These are phyloP conservation scores for Synanceia verrucosa DNA, from an alignment of 2,797 vertebrate genomes.

Conservation along the genomic window DNA sequence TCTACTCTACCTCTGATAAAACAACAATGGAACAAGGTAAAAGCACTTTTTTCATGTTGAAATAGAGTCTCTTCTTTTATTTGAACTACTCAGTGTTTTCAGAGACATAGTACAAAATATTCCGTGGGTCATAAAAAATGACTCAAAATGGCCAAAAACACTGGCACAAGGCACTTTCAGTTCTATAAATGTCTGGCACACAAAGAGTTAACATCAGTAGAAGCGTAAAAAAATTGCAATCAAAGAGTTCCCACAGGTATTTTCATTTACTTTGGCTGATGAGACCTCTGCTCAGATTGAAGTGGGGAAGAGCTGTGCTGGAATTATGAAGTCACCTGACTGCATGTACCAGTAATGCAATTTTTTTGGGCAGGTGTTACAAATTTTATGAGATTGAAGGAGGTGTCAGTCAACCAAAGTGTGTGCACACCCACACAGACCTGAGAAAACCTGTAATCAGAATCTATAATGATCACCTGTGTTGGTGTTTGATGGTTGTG, in stretches of 20 bases:
- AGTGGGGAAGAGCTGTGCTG: neutral
- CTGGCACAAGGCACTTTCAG: too few species aligned
- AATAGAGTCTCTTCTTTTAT: too few species aligned
- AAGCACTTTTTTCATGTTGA: too few species aligned
- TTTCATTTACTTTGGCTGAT: neutral
- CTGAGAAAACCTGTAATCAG: constrained; percentile 18
- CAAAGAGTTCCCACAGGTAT: neutral
- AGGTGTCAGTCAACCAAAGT: constrained; percentile 4
- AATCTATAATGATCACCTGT: constrained; percentile 24
- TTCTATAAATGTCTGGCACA: too few species aligned
- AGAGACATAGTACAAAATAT: too few species aligned
- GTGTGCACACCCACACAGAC: constrained; percentile 9
- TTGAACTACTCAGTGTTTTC: too few species aligned
- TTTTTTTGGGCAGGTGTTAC: neutral
- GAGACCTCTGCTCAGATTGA: neutral
- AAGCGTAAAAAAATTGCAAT: neutral
- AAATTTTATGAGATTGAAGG: neutral
- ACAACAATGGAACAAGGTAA: too few species aligned
- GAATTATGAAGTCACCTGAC: neutral
- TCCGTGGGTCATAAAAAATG: too few species aligned
- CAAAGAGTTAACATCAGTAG: too few species aligned
- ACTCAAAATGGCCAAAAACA: too few species aligned
- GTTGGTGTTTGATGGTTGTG: neutral
- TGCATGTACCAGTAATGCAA: neutral
- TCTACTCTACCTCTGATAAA: too few species aligned